These are phyloP conservation scores for Ataeniobius toweri DNA, from an alignment of 2,797 vertebrate genomes.

Conservation along the genomic window DNA sequence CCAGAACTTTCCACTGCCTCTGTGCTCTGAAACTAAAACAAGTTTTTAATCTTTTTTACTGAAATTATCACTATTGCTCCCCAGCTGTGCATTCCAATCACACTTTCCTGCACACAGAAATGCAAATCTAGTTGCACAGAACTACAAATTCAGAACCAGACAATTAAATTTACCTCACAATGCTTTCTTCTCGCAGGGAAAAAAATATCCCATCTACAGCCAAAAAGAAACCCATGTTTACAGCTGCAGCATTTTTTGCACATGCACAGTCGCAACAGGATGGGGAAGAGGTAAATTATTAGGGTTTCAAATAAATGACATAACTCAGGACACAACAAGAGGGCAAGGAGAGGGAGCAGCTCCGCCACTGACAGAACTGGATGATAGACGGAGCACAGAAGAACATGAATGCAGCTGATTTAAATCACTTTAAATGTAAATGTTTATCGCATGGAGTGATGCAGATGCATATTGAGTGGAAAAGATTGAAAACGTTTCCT, in stretches of 20 bases:
- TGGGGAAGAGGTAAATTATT: constrained; percentile 78
- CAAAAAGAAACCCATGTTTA: constrained; percentile 39
- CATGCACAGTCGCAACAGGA: constrained; percentile 53
- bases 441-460: constrained; percentile 79
- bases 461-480: constrained; percentile 77
- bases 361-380: constrained; percentile 54
- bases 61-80: constrained; percentile 66
- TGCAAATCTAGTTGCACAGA: constrained; percentile 46
- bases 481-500: constrained; percentile 74
- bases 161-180: constrained; percentile 55
- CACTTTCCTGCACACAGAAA: constrained; percentile 31
- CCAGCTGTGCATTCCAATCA: constrained; percentile 54
- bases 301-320: constrained; percentile 83
- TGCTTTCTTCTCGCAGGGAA: constrained; percentile 37
- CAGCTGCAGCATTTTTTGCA: constrained; percentile 66
- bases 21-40: constrained; percentile 59
- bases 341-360: constrained; percentile 25
- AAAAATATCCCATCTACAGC: constrained; percentile 32
- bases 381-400: constrained; percentile 79
- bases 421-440: constrained; percentile 88
- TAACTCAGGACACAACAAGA: constrained; percentile 75
- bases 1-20: constrained; percentile 25
- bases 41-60: constrained; percentile 59
- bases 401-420: constrained; percentile 79
- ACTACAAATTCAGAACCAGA: constrained; percentile 43